Conservation (phyloP, 2,888 invertebrate species). For the Drosophila tanythrix region DNA sequence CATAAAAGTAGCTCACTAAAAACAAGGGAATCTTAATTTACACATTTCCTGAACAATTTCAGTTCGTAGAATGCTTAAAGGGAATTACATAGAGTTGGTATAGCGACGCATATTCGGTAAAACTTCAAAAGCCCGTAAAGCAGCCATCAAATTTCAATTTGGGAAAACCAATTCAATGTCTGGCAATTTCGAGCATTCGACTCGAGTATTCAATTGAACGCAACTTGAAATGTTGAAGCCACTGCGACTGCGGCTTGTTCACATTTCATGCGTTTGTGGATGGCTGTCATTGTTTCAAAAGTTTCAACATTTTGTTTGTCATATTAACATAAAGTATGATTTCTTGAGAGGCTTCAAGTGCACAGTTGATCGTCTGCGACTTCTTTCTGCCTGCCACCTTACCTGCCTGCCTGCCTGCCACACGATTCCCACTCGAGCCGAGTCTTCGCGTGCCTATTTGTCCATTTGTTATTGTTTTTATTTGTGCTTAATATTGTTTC, state of each 20-base stretch:
- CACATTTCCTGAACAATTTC: background rate
- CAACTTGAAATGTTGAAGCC: slow-evolving; percentile 35
- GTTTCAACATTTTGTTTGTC: slow-evolving; percentile 79
- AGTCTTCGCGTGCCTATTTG: slow-evolving; percentile 63
- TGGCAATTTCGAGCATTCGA: slow-evolving; percentile 27
- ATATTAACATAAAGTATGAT: slow-evolving; percentile 78
- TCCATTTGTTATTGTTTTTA: slow-evolving; percentile 62
- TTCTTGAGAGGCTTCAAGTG: slow-evolving; percentile 69
- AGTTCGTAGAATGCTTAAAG: background rate
- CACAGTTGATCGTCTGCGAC: slow-evolving; percentile 40
- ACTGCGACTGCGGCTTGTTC: slow-evolving; percentile 40
- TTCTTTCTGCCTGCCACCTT: background rate
- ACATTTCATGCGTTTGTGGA: slow-evolving; percentile 32
- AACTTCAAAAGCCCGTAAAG: slow-evolving; percentile 55
- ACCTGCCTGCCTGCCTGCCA: background rate
- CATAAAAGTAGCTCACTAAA: background rate
- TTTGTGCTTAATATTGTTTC: slow-evolving; percentile 66
- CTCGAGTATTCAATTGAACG: slow-evolving; percentile 45
- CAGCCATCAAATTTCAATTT: slow-evolving; percentile 54
- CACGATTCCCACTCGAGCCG: slow-evolving; percentile 1
- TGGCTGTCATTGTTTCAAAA: slow-evolving; percentile 54
- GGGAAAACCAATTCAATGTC: slow-evolving; percentile 34
- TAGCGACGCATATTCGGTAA: slow-evolving; percentile 40
- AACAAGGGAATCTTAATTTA: background rate
- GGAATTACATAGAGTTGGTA: background rate